Conservation (phyloP, 2,797 vertebrate genomes). For the Lacerta agilis region DNA sequence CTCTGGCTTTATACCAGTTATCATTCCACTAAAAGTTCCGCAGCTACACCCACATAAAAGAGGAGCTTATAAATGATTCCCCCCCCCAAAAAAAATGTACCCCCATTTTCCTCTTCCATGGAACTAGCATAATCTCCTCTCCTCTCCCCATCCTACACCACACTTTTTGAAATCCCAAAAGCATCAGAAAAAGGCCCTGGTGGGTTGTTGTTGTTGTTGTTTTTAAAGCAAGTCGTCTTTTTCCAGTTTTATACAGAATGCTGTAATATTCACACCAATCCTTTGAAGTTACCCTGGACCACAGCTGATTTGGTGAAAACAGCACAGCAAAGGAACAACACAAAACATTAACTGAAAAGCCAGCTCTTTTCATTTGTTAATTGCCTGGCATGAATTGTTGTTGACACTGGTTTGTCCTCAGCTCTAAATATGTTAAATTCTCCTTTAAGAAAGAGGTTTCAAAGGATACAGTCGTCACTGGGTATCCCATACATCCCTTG, state of each 20-base stretch:
- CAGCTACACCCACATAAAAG: conserved; percentile 33
- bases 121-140: conserved; percentile 10
- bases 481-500: conserved; percentile 39
- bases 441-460: conserved; percentile 55
- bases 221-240: not conserved
- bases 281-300: conserved; percentile 17
- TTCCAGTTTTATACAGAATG: conserved; percentile 9
- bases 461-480: conserved; percentile 51
- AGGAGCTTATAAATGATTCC: conserved; percentile 7
- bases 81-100: not conserved
- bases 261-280: not conserved
- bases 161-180: not conserved
- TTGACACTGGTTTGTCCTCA: conserved; percentile 51
- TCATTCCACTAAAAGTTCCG: conserved; percentile 10
- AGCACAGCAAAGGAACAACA: not conserved
- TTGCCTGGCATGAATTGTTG: conserved; percentile 49
- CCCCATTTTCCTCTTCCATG: not conserved
- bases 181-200: not conserved
- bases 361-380: conserved; percentile 53
- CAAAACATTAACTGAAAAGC: conserved; percentile 33
- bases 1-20: not conserved
- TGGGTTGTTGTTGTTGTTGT: no score
- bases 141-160: not conserved
- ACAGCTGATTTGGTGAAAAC: conserved; percentile 23
- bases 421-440: conserved; percentile 59